A percentile compares a stretch with the other conserved stretches of the same genome.
Conservation (phyloP, 2,888 invertebrate genomes). For the Erynnis tages region DNA sequence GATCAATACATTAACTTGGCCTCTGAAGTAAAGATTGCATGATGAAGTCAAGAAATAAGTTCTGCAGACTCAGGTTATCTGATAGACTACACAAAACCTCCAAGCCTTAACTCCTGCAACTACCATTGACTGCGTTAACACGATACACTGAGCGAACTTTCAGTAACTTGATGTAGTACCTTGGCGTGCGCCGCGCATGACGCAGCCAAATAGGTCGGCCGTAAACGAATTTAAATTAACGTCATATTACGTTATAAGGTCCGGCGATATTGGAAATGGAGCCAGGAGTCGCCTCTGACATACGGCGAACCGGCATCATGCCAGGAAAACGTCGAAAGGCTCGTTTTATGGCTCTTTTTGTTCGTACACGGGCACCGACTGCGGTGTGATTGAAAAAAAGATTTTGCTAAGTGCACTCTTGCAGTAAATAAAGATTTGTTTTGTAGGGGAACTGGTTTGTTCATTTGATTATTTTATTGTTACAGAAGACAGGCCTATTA, state of each 20-base stretch:
- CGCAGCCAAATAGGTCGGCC: conserved; percentile 24
- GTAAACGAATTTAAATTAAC: conserved; percentile 29
- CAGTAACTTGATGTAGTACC: conserved; percentile 10
- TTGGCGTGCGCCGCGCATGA: conserved; percentile 4
- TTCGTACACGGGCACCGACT: conserved; percentile 1
- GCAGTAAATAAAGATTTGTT: neutral
- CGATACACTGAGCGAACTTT: conserved; percentile 1
- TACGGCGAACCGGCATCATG: conserved; percentile 13
- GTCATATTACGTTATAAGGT: conserved; percentile 27
- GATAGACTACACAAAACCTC: no score
- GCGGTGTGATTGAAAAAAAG: conserved; percentile 16
- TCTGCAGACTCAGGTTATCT: no score
- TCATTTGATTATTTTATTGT: no score
- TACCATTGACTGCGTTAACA: neutral
- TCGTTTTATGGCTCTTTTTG: conserved; percentile 15
- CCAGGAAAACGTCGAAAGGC: conserved; percentile 23
- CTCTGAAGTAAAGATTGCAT: no score
- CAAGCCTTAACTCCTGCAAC: no score
- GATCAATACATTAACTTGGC: no score
- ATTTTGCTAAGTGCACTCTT: neutral
- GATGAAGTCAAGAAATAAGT: no score
- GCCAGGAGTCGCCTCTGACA: conserved; percentile 24
- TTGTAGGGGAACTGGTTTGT: no score
- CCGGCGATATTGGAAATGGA: conserved; percentile 22
- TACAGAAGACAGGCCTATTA: neutral